Percentiles rank a stretch among this genome's conserved stretches.
Conservation (phyloP, 2,888 invertebrate species). For the Molanna angustata region DNA sequence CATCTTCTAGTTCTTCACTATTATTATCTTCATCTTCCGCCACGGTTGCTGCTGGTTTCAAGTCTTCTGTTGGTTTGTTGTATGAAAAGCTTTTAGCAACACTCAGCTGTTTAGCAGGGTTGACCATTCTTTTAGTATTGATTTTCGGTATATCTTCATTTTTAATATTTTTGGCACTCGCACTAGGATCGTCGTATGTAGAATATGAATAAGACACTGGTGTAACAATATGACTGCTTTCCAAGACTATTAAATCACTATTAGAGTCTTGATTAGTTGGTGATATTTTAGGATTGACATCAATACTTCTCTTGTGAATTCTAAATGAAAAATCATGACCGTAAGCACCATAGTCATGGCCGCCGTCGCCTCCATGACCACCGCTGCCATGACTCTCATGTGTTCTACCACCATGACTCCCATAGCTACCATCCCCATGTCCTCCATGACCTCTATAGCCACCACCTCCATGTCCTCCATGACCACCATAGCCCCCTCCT, state of each 20-base stretch:
- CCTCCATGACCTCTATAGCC: slow-evolving; percentile 4
- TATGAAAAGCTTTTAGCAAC: slow-evolving; percentile 22
- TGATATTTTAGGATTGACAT: too few relatives aligned
- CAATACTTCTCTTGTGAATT: too few relatives aligned
- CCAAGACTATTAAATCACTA: too few relatives aligned
- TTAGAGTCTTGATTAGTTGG: too few relatives aligned
- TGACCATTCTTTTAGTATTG: too few relatives aligned
- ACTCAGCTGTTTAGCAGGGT: slow-evolving; percentile 17
- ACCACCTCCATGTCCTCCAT: slow-evolving; percentile 9
- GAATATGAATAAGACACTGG: too few relatives aligned
- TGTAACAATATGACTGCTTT: too few relatives aligned
- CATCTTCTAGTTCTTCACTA: background rate
- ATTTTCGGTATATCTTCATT: too few relatives aligned
- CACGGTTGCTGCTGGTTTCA: slow-evolving; percentile 5
- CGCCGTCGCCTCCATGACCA: slow-evolving; percentile 10
- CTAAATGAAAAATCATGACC: too few relatives aligned
- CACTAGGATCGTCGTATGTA: too few relatives aligned
- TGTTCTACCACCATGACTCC: slow-evolving; percentile 24
- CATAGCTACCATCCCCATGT: slow-evolving; percentile 22
- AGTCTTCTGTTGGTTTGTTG: slow-evolving; percentile 15
- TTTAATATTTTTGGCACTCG: too few relatives aligned
- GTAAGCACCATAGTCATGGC: too few relatives aligned
- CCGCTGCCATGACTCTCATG: slow-evolving; percentile 6
- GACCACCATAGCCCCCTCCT: slow-evolving; percentile 26
- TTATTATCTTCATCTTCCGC: background rate